Conservation (phyloP, 2,888 invertebrate species). For the Dichetophora obliterata region DNA sequence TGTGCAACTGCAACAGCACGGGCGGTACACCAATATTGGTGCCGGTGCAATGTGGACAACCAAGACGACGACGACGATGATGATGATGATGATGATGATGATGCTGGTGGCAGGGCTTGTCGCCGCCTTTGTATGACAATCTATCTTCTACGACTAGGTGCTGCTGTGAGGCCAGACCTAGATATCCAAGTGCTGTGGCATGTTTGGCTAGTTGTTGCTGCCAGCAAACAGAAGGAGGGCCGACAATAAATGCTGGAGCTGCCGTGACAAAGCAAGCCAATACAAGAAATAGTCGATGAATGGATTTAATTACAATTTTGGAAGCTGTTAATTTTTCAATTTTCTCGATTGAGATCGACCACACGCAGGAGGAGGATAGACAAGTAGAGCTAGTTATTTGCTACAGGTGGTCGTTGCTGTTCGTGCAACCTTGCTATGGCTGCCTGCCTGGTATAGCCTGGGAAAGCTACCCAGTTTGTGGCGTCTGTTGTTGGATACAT, state of each 20-base stretch:
- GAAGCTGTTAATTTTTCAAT: conserved; percentile 40
- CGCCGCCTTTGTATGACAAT: conserved; percentile 56
- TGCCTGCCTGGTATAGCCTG: neutral
- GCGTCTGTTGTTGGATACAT: neutral
- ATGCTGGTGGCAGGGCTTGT: conserved; percentile 47
- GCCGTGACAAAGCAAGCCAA: conserved; percentile 23
- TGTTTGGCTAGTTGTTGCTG: conserved; percentile 7
- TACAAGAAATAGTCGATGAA: conserved; percentile 33
- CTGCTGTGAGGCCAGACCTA: neutral
- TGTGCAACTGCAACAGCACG: conserved; percentile 33
- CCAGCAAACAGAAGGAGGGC: conserved; percentile 20
- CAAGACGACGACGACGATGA: neutral
- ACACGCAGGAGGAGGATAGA: conserved; percentile 23
- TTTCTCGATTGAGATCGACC: conserved; percentile 20
- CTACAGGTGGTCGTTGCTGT: conserved; percentile 32
- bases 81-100: neutral
- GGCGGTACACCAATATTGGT: neutral
- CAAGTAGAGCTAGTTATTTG: neutral
- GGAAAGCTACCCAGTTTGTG: conserved; percentile 7
- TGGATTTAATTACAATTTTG: conserved; percentile 39
- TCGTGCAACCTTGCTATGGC: conserved; percentile 20
- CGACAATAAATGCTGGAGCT: conserved; percentile 13
- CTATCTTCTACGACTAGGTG: conserved; percentile 48
- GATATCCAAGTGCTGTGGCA: neutral
- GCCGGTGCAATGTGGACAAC: neutral